A percentile compares a stretch with the other conserved stretches of the same genome.
Conservation (phyloP, 2,113 vertebrate genomes). For the Thunnus maccoyii region DNA sequence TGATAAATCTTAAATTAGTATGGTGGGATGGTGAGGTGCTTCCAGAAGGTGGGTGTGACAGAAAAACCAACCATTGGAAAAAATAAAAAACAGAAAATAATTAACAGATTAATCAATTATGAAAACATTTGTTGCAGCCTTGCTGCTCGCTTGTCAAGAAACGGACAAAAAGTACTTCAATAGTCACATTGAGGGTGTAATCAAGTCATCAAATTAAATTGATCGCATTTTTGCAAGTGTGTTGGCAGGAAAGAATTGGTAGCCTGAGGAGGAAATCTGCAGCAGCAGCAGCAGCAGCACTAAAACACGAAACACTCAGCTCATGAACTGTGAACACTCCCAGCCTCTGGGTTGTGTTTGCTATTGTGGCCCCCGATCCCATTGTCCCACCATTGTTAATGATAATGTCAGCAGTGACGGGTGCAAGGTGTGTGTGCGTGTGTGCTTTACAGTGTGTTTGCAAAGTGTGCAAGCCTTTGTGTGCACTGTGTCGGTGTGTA, state of each 20-base stretch:
- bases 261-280: conserved; percentile 26
- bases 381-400: conserved; percentile 72
- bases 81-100: conserved; percentile 14
- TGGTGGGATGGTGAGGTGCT: no score
- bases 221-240: conserved; percentile 25
- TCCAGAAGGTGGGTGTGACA: neutral
- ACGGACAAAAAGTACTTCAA: conserved; percentile 1
- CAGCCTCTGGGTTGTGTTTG: conserved; percentile 59
- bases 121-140: neutral
- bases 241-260: neutral
- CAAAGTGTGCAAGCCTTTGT: conserved; percentile 21
- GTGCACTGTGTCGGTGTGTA: conserved; percentile 21
- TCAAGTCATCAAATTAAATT: conserved; percentile 52
- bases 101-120: conserved; percentile 34
- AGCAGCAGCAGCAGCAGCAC: conserved; percentile 26
- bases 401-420: conserved; percentile 73
- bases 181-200: conserved; percentile 29
- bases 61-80: neutral
- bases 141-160: neutral
- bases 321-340: conserved; percentile 64
- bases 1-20: neutral
- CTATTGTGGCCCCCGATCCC: conserved; percentile 64
- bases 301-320: conserved; percentile 19
- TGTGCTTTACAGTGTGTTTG: conserved; percentile 39
- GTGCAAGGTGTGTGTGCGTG: conserved; percentile 41